A percentile compares a stretch with the other conserved stretches of the same genome.
These are phyloP conservation scores for Pantherophis alleghaniensis DNA, from an alignment of 2,797 vertebrate genomes.

Conservation along the genomic window DNA sequence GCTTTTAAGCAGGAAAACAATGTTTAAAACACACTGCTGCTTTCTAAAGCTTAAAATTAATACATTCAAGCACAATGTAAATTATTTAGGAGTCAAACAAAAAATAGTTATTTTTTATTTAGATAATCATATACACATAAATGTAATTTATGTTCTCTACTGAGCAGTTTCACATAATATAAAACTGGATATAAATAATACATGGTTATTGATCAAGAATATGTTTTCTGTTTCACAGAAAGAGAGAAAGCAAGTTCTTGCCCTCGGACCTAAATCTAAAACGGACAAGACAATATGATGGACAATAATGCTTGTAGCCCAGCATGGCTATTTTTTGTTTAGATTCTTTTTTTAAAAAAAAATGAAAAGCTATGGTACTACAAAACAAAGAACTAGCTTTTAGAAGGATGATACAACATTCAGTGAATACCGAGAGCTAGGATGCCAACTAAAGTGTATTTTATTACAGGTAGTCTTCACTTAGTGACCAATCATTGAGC, in stretches of 20 bases:
- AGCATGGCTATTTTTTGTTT: background rate
- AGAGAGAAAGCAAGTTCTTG: background rate
- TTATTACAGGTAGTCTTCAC: background rate
- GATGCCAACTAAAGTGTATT: background rate
- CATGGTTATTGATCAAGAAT: background rate
- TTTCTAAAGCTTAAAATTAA: slow-evolving; percentile 33
- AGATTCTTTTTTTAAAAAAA: background rate
- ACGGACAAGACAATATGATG: background rate
- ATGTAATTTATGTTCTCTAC: background rate
- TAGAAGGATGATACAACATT: background rate
- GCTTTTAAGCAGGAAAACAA: slow-evolving; percentile 20
- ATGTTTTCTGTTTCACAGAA: background rate
- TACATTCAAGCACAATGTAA: slow-evolving; percentile 36
- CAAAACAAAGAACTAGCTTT: background rate
- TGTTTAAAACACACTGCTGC: slow-evolving; percentile 43
- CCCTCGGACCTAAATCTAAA: background rate
- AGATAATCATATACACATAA: background rate
- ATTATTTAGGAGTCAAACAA: slow-evolving; percentile 22
- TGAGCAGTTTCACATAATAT: background rate
- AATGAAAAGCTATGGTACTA: background rate
- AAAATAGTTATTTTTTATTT: background rate
- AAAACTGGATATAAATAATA: background rate
- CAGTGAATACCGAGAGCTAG: background rate
- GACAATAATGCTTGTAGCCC: background rate
- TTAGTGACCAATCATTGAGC: background rate